These are phyloP conservation scores for Thaleichthys pacificus DNA, from an alignment of 2,797 vertebrate genomes.

Conservation along the genomic window DNA sequence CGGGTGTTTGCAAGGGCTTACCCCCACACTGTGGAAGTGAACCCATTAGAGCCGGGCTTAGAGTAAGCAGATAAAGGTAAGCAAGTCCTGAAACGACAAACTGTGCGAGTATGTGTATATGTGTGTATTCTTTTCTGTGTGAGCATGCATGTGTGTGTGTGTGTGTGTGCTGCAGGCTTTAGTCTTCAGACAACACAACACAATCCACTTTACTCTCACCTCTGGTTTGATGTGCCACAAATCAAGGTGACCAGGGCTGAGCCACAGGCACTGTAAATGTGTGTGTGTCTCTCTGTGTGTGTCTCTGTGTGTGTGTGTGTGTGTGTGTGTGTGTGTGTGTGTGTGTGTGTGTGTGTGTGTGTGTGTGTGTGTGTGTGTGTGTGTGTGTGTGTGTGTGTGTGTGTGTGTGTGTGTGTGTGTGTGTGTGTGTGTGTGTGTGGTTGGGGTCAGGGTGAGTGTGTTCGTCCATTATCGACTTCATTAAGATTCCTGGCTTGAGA, in stretches of 20 bases:
- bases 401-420: too few species aligned
- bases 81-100: neutral
- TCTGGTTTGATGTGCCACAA: neutral
- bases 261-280: neutral
- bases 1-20: constrained; percentile 1
- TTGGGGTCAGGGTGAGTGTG: neutral
- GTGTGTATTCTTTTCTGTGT: neutral
- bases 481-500: too few species aligned
- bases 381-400: neutral
- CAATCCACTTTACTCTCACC: neutral
- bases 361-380: constrained; percentile 4
- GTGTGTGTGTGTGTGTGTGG: neutral
- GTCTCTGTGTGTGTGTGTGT: neutral
- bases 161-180: neutral
- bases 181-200: neutral
- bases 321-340: too few species aligned
- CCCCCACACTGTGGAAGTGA: neutral
- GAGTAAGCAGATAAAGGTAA: constrained; percentile 13
- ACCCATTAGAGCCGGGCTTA: constrained; percentile 4
- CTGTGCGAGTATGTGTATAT: neutral
- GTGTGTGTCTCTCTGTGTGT: constrained; percentile 2
- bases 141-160: neutral
- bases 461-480: too few species aligned
- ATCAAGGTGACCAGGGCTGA: constrained; percentile 2
- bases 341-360: neutral